Evolutionary conservation across 1,140 invertebrate genomes (phyloP).

Genomic region (Cecropterus lyciades): DNA sequence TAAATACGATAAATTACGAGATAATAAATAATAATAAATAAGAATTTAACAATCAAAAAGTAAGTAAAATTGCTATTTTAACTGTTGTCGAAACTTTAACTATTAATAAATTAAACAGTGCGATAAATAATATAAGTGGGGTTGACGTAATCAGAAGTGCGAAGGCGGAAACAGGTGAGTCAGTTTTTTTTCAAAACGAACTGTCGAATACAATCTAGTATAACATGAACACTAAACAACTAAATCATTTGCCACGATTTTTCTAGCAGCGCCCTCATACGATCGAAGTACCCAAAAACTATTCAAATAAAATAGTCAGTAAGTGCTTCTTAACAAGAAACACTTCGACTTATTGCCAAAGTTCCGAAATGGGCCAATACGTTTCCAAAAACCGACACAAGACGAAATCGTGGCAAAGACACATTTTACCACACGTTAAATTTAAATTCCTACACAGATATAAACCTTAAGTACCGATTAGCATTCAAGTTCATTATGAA

Average conservation of each 20-base stretch:
- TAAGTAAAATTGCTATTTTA: constrained; percentile 40
- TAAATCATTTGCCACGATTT: constrained; percentile 73
- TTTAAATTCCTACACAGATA: constrained; percentile 82
- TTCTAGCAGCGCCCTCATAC: constrained; percentile 34
- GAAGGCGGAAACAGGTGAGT: constrained; percentile 68
- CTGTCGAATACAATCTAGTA: constrained; percentile 74
- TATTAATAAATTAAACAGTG: constrained; percentile 50
- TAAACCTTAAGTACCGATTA: constrained; percentile 82
- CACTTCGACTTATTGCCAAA: constrained; percentile 26
- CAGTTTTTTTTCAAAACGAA: constrained; percentile 62
- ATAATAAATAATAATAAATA: constrained; percentile 64
- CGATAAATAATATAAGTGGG: constrained; percentile 54
- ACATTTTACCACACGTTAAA: constrained; percentile 79
- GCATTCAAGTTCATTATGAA: constrained; percentile 82
- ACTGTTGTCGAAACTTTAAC: constrained; percentile 45
- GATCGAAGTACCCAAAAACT: constrained; percentile 6
- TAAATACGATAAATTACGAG: constrained; percentile 71
- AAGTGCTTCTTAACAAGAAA: constrained; percentile 26
- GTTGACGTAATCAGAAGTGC: constrained; percentile 59
- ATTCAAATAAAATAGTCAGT: constrained; percentile 12
- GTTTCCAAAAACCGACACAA: constrained; percentile 25
- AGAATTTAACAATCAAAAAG: constrained; percentile 54
- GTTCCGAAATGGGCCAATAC: constrained; percentile 8
- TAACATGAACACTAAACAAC: constrained; percentile 83
- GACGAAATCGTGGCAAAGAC: constrained; percentile 67